Conservation (phyloP, 2,888 invertebrate genomes). For the Nezara viridula region DNA sequence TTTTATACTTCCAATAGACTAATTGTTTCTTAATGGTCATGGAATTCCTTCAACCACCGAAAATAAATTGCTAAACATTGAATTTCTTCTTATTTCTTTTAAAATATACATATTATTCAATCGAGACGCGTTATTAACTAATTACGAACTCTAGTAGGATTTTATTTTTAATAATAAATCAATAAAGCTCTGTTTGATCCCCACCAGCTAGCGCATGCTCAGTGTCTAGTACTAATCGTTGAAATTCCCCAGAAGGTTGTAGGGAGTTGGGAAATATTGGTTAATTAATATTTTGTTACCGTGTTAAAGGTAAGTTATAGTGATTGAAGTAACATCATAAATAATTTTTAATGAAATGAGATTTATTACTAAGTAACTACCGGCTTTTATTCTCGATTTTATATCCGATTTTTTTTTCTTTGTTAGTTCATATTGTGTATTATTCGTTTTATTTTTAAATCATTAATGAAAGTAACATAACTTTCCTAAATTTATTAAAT, state of each 20-base stretch:
- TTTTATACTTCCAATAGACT: neutral
- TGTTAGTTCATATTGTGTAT: neutral
- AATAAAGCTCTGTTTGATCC: constrained; percentile 4
- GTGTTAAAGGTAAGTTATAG: neutral
- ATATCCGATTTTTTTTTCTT: neutral
- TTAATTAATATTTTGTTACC: neutral
- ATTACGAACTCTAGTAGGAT: neutral
- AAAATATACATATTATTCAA: neutral
- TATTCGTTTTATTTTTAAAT: neutral
- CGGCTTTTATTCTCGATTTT: neutral
- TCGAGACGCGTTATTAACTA: neutral
- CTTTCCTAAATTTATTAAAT: neutral
- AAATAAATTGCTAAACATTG: neutral
- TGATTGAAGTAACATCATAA: neutral
- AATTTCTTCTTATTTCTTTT: neutral
- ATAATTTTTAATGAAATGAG: neutral
- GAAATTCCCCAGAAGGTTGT: neutral
- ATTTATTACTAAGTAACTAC: neutral
- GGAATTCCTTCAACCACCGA: neutral
- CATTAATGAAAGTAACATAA: neutral
- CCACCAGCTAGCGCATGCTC: constrained; percentile 12
- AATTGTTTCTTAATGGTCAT: neutral
- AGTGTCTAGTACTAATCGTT: neutral
- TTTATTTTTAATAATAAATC: constrained; percentile 32
- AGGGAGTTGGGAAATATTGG: neutral